These are phyloP conservation scores for Xenopus borealis DNA, from an alignment of 2,113 vertebrate genomes.

Conservation along the genomic window DNA sequence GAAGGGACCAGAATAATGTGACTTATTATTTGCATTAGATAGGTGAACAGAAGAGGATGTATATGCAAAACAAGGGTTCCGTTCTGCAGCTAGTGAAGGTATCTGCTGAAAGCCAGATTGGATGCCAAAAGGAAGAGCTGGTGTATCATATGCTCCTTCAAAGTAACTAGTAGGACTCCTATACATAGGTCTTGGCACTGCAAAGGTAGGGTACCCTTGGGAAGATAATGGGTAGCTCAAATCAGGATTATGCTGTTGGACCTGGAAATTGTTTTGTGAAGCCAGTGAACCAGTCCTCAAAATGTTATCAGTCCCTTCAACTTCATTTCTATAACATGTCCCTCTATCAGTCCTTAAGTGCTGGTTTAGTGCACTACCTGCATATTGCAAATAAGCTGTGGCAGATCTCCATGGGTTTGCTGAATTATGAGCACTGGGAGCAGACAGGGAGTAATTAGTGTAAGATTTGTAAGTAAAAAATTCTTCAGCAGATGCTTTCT, in stretches of 20 bases:
- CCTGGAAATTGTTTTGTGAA: slow-evolving; percentile 11
- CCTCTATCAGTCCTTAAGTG: slow-evolving; percentile 53
- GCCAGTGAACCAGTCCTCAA: neutral
- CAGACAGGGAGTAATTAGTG: slow-evolving; percentile 66
- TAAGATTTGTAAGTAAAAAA: slow-evolving; percentile 69
- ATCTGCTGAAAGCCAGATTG: neutral
- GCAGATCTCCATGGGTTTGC: slow-evolving; percentile 60
- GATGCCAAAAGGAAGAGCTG: slow-evolving; percentile 53
- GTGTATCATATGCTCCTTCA: slow-evolving; percentile 60
- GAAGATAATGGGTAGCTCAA: slow-evolving; percentile 53
- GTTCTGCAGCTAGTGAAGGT: slow-evolving; percentile 59
- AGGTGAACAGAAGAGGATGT: neutral
- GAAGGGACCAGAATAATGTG: slow-evolving; percentile 46
- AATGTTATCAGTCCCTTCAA: slow-evolving; percentile 4
- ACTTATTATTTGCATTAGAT: slow-evolving; percentile 47
- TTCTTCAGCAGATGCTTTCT: slow-evolving; percentile 45
- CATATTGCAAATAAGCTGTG: slow-evolving; percentile 50
- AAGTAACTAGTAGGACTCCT: slow-evolving; percentile 66
- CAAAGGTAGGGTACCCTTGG: slow-evolving; percentile 60
- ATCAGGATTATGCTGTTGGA: slow-evolving; percentile 32
- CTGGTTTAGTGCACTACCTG: slow-evolving; percentile 56
- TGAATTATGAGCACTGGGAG: slow-evolving; percentile 55
- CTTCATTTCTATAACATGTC: slow-evolving; percentile 61
- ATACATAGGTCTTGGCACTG: slow-evolving; percentile 80
- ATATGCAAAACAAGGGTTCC: slow-evolving; percentile 53